Evolutionary conservation across 1,140 invertebrate genomes (phyloP).

Genomic region (Marisa cornuarietis): DNA sequence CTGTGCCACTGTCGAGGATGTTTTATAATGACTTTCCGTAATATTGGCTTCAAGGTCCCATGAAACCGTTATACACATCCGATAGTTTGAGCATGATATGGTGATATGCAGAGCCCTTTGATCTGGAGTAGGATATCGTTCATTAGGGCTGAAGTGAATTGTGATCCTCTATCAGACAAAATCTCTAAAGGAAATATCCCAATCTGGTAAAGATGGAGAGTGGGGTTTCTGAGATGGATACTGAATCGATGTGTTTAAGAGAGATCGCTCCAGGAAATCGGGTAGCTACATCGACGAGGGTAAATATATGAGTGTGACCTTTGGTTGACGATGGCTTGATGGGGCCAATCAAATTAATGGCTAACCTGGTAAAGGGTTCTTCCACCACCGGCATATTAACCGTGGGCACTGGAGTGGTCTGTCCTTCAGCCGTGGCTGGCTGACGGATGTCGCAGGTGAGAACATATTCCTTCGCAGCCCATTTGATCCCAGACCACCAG

Average conservation of each 20-base stretch:
- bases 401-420: background rate
- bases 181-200: conserved; percentile 60
- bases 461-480: conserved; percentile 6
- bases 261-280: too few species aligned
- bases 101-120: conserved; percentile 27
- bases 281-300: conserved; percentile 26
- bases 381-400: conserved; percentile 28
- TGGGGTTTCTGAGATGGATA: conserved; percentile 27
- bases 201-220: conserved; percentile 55
- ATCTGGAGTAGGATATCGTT: conserved; percentile 33
- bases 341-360: conserved; percentile 37
- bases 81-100: conserved; percentile 20
- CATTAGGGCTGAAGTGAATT: conserved; percentile 29
- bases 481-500: conserved; percentile 24
- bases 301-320: conserved; percentile 37
- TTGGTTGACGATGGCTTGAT: conserved; percentile 28
- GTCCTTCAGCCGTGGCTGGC: conserved; percentile 14
- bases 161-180: conserved; percentile 29
- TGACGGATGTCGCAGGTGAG: conserved; percentile 31
- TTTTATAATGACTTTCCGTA: conserved; percentile 43
- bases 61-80: conserved; percentile 51
- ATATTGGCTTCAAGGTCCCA: conserved; percentile 44
- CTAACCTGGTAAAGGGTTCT: conserved; percentile 38
- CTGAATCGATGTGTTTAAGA: too few species aligned
- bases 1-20: conserved; percentile 53